phyloP scores from a whole-genome alignment of 2,797 vertebrate genomes.

The Chromis chromis region DNA sequence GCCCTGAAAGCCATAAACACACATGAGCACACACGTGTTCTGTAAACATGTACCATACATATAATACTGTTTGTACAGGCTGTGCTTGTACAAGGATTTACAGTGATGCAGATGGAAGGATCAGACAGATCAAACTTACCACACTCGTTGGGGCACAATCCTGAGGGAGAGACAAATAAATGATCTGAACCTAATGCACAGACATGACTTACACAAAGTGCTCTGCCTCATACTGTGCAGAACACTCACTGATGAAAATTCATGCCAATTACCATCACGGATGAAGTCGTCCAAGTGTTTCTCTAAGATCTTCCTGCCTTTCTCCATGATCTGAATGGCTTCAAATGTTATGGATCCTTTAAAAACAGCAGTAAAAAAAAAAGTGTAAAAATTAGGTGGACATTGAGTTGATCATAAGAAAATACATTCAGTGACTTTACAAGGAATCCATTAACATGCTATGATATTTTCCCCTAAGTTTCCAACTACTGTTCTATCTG shows the following conservation, averaged over 20 bases:
- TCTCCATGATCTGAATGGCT: conserved; percentile 78
- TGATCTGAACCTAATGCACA: conserved; percentile 17
- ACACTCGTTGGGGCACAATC: conserved; percentile 84
- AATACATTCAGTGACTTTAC: not conserved
- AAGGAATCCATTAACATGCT: not conserved
- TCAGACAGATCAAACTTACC: conserved; percentile 71
- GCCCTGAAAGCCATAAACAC: conserved; percentile 66
- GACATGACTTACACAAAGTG: conserved; percentile 16
- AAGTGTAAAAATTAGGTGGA: not conserved
- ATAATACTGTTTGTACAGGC: not conserved
- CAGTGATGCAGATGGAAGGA: not conserved
- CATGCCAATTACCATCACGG: conserved; percentile 61
- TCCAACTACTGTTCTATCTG: not conserved
- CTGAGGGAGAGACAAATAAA: conserved; percentile 68
- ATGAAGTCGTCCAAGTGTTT: conserved; percentile 80
- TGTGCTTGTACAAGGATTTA: conserved; percentile 18
- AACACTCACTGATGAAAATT: conserved; percentile 11
- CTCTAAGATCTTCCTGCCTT: conserved; percentile 77
- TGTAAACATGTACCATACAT: conserved; percentile 14
- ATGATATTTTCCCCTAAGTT: not conserved
- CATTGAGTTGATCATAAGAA: not conserved
- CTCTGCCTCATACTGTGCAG: conserved; percentile 18
- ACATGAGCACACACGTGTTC: conserved; percentile 16
- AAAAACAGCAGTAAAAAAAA: conserved; percentile 13
- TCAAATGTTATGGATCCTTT: conserved; percentile 58